phyloP scores from a whole-genome alignment of 2,888 invertebrate genomes.

The Poecilobothrus nobilitatus region DNA sequence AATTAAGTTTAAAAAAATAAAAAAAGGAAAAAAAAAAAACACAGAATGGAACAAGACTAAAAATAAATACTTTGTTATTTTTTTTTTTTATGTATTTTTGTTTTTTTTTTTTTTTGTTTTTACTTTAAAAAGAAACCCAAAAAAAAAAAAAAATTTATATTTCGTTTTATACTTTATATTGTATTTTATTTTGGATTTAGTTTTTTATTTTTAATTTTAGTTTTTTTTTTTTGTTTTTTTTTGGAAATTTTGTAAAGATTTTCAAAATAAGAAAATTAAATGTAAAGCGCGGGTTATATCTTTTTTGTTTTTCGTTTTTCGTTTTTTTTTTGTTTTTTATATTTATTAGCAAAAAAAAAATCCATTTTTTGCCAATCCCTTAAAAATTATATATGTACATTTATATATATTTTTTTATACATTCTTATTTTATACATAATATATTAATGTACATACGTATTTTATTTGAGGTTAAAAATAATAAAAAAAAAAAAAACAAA shows the following conservation, averaged over 20 bases:
- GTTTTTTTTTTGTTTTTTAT: background rate
- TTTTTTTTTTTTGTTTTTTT: background rate
- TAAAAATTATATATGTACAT: background rate
- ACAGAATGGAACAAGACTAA: no score
- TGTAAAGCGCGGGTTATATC: background rate
- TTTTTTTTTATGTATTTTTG: no score
- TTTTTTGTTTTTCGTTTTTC: background rate
- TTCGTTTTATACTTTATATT: no score
- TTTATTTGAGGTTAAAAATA: background rate
- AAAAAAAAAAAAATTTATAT: no score
- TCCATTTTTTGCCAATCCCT: background rate
- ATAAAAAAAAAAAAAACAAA: no score
- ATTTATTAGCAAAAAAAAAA: background rate
- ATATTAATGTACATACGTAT: background rate
- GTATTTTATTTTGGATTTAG: no score
- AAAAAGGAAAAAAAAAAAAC: no score
- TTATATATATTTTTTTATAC: no score
- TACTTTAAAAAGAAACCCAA: background rate
- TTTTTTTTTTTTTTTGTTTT: background rate
- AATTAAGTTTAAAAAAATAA: background rate
- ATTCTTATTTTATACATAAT: background rate
- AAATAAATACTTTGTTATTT: no score
- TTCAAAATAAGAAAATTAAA: background rate
- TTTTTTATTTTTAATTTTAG: no score
- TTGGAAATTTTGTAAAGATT: no score